Conservation (phyloP, 2,797 vertebrate species). For the Anguilla megastoma region DNA sequence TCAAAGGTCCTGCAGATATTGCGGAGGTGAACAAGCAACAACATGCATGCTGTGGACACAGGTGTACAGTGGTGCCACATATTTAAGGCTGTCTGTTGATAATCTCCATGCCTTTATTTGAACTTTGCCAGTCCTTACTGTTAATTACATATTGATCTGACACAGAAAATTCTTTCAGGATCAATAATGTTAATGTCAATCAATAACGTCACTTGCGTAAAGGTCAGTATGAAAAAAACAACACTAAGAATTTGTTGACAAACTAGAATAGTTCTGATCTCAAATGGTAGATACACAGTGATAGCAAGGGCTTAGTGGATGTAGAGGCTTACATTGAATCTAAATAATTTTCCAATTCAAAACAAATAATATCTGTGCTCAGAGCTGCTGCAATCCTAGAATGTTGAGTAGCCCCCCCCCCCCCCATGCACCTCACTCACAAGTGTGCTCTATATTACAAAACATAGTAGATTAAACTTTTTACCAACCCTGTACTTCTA, state of each 20-base stretch:
- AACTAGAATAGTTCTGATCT: neutral
- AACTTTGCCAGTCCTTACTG: neutral
- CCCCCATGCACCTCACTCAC: neutral
- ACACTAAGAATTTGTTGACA: neutral
- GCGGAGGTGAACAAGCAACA: neutral
- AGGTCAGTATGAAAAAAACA: neutral
- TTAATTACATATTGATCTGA: neutral
- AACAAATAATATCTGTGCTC: neutral
- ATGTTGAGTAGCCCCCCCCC: neutral
- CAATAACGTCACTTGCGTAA: neutral
- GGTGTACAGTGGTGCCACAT: neutral
- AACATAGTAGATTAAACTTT: neutral
- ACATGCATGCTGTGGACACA: neutral
- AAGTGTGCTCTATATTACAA: neutral
- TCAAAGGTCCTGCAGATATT: neutral
- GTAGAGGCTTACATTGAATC: neutral
- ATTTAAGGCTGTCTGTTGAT: neutral
- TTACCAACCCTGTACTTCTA: neutral
- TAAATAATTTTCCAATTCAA: neutral
- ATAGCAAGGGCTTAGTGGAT: neutral
- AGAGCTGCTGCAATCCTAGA: neutral
- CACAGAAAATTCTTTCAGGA: neutral
- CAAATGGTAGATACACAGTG: neutral
- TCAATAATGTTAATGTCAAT: conserved; percentile 13
- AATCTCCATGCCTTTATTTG: neutral